Base-by-base conservation (phyloP, 53 echinoderm and acorn worm genomes). In the Temnopleurus reevesii region DNA sequence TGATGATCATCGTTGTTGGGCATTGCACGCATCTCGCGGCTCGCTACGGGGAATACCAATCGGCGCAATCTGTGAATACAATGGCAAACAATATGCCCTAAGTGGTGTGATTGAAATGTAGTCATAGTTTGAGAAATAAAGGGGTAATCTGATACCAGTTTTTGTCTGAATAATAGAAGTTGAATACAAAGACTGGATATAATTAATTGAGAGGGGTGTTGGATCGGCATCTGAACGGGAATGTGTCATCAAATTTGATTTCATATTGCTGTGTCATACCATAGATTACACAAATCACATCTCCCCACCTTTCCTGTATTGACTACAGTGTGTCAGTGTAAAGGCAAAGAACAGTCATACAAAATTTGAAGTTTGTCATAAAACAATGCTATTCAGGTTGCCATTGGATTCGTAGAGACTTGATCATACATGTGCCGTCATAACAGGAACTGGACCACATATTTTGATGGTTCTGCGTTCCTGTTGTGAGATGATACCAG, bases 81-180 rank as follows among this genome's bases (percentile, higher is more conserved):
- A 79, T 79, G 79, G 46, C 79, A 79, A 79, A 79, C 79, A 79
- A 79, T 79, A 79, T 79, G 79, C 79, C 79, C 8, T 28, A 46
- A 79, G 49, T 47, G 49, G 49, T 79, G 79, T 13, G 79, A 79
- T 46, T 46, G 49, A 49, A 79, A 27, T 47, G 79, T 49, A 46
- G 79, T 49, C 46, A 79, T 79, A 47, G 26, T 49, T 79, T 9
- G 49, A 46, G 30, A 47, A 79, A 79, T 12, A 44, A 47, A 29
- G 49, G 10, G 47, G 79, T 49, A 47, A 79, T 79, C 46, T 47
- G 28, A 79, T 47, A 79, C 79, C 49, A 28, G 79, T 79, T 26
- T 55, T 47, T 79, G 79, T 79, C 79, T 79, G 79, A 49, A 46
- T 79, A 79, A 49, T 51, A 8, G 6, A 21, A 38, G 23, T 71